Evolutionary conservation across 2,888 invertebrate species (phyloP).

Genomic region (Cheilosia vulpina): DNA sequence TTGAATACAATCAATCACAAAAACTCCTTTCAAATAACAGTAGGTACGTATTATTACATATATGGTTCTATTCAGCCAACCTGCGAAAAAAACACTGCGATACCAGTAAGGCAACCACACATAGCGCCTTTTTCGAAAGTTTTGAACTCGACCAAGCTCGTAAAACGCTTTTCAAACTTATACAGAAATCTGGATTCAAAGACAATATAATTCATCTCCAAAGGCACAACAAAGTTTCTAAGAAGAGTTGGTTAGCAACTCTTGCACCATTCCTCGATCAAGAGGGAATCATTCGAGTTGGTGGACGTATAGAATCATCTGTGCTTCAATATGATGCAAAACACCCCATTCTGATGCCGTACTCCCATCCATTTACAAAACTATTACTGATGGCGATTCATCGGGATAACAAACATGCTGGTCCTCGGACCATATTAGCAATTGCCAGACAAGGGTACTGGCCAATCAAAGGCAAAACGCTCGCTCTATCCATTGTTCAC

Average conservation of each 20-base stretch:
- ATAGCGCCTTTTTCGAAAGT: no score
- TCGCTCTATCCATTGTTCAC: no score
- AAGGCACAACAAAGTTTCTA: conserved; percentile 13
- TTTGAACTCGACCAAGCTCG: no score
- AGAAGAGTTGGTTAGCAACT: conserved; percentile 10
- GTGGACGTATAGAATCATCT: conserved; percentile 50
- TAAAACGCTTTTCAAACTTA: neutral
- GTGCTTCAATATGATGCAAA: neutral
- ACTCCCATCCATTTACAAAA: no score
- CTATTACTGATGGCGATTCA: no score
- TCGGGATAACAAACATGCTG: neutral
- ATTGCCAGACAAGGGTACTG: neutral
- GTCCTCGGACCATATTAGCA: neutral
- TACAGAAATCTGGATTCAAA: conserved; percentile 2
- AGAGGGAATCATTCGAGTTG: conserved; percentile 42
- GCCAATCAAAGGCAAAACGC: no score
- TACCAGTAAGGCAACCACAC: no score
- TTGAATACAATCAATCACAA: no score
- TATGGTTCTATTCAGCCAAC: neutral
- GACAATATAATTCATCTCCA: conserved; percentile 16
- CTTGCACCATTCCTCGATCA: conserved; percentile 51
- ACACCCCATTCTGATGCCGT: no score
- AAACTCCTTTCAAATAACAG: neutral
- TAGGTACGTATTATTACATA: no score
- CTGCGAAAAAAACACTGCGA: no score